A percentile compares a stretch with the other conserved stretches of the same genome.
phyloP scores from a whole-genome alignment of 2,797 vertebrate species.

The Siniperca obscura region DNA sequence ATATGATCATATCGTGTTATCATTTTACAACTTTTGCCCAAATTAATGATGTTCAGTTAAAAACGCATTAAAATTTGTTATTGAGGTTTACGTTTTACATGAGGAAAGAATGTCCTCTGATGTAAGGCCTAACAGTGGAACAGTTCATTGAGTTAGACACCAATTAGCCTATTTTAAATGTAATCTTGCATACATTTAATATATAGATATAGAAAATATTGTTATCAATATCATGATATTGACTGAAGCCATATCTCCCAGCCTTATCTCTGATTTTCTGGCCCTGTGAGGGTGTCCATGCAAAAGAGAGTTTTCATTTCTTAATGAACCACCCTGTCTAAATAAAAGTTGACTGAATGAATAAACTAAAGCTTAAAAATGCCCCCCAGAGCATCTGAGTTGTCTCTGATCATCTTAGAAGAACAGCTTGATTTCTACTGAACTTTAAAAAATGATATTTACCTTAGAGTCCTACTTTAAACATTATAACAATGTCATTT shows the following conservation, averaged over 20 bases:
- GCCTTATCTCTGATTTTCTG: neutral
- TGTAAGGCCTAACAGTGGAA: neutral
- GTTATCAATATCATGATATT: neutral
- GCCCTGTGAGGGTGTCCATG: neutral
- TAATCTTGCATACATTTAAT: too few relatives aligned
- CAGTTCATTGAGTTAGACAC: neutral
- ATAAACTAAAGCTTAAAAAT: neutral
- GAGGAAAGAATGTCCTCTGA: neutral
- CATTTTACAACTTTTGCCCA: too few relatives aligned
- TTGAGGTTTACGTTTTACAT: neutral
- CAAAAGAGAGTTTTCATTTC: neutral
- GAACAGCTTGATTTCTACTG: neutral
- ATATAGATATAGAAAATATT: neutral
- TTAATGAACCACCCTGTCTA: neutral
- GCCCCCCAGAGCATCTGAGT: too few relatives aligned
- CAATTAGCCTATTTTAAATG: too few relatives aligned
- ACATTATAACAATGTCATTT: neutral
- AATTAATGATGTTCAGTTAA: too few relatives aligned
- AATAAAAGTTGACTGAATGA: neutral
- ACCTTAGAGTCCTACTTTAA: neutral
- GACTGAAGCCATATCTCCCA: neutral
- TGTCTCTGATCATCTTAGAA: neutral
- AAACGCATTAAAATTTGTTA: neutral
- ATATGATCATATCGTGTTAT: too few relatives aligned
- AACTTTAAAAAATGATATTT: neutral